A percentile compares a stretch with the other conserved stretches of the same genome.
These are phyloP conservation scores for Petromus typicus DNA, from an alignment of 2,113 vertebrate species.

Conservation along the genomic window DNA sequence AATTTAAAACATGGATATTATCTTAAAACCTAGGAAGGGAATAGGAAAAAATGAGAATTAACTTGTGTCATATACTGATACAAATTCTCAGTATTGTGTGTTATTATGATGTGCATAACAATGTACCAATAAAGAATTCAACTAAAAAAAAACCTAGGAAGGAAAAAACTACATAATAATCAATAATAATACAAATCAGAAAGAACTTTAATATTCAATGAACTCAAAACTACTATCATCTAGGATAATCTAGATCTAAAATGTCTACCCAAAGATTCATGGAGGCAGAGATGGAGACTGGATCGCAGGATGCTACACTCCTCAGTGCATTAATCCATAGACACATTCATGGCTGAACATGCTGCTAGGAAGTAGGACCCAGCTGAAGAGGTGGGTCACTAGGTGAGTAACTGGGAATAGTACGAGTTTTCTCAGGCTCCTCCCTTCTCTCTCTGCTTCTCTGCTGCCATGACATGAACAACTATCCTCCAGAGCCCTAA, in stretches of 20 bases:
- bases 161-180: background rate
- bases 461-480: background rate
- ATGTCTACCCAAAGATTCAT: background rate
- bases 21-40: background rate
- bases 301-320: background rate
- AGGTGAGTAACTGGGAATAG: background rate
- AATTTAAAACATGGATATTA: background rate
- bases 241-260: background rate
- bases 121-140: no score
- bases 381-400: background rate
- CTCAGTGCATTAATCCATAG: background rate
- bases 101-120: no score
- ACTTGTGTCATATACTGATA: no score
- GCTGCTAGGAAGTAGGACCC: background rate
- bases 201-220: background rate
- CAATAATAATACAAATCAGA: background rate
- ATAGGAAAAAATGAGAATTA: no score
- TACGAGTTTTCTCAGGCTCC: background rate
- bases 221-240: background rate
- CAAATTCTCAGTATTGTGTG: no score
- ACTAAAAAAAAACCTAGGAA: no score
- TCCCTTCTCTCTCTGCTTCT: background rate
- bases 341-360: background rate
- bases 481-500: background rate
- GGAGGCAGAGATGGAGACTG: background rate